Evolutionary conservation across 2,888 invertebrate species (phyloP).

Genomic region (Paralinhomoeus sp.): DNA sequence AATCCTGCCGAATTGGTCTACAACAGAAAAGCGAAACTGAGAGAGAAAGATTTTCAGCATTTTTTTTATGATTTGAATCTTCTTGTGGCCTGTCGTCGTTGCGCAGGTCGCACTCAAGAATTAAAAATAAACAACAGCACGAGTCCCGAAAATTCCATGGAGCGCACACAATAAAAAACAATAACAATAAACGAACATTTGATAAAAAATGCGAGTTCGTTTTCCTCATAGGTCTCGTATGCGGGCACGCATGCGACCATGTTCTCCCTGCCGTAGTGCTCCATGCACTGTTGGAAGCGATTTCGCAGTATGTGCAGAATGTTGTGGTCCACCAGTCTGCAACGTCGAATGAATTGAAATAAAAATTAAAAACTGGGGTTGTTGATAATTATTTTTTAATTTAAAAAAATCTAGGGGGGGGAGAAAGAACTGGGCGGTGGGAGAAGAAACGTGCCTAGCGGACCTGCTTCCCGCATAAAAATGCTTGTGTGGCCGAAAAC

Average conservation of each 20-base stretch:
- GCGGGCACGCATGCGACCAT: constrained; percentile 39
- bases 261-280: constrained; percentile 36
- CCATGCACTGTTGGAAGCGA: constrained; percentile 58
- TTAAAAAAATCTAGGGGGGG: background rate
- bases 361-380: background rate
- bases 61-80: too few relatives aligned
- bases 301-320: constrained; percentile 56
- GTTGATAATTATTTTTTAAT: background rate
- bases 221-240: constrained; percentile 47
- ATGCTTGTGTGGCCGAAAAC: background rate
- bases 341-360: constrained; percentile 11
- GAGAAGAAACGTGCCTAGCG: too few relatives aligned
- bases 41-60: too few relatives aligned
- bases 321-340: constrained; percentile 55
- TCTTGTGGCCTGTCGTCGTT: too few relatives aligned
- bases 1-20: too few relatives aligned
- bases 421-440: too few relatives aligned
- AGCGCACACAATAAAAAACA: background rate
- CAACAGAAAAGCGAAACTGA: too few relatives aligned
- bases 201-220: constrained; percentile 63
- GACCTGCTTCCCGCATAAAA: too few relatives aligned
- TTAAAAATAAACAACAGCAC: too few relatives aligned
- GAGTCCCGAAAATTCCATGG: too few relatives aligned
- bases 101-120: too few relatives aligned
- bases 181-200: constrained; percentile 46